phyloP scores from a whole-genome alignment of 2,888 invertebrate species.

The Platycnemis pennipes region DNA sequence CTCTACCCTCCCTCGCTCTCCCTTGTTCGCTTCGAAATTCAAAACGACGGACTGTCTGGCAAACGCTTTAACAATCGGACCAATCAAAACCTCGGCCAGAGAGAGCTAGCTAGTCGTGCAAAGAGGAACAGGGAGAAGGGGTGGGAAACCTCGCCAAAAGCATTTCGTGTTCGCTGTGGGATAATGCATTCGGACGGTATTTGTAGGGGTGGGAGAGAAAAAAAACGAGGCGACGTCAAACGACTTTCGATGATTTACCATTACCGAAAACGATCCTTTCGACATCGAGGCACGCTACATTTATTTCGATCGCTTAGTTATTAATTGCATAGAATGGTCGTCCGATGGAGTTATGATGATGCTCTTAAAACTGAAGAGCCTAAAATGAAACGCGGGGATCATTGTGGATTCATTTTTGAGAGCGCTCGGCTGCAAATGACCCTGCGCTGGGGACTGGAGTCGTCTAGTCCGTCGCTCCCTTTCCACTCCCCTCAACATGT shows the following conservation, averaged over 20 bases:
- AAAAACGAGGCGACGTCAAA: neutral
- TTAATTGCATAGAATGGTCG: neutral
- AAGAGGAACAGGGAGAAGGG: neutral
- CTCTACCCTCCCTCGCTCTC: neutral
- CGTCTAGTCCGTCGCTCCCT: neutral
- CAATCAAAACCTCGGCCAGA: constrained; percentile 17
- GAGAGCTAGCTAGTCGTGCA: neutral
- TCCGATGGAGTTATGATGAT: neutral
- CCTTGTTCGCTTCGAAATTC: neutral
- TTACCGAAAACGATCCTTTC: neutral
- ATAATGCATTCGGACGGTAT: constrained; percentile 5
- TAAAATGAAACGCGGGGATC: neutral
- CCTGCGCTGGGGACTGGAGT: neutral
- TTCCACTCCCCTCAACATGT: neutral
- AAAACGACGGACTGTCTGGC: constrained; percentile 39
- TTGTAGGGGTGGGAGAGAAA: neutral
- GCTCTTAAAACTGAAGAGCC: neutral
- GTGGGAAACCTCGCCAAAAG: neutral
- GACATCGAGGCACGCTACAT: neutral
- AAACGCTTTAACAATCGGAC: constrained; percentile 31
- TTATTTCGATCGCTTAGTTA: neutral
- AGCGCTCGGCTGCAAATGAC: neutral
- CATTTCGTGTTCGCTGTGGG: neutral
- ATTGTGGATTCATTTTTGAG: neutral
- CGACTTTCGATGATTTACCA: neutral